Evolutionary conservation across 2,888 invertebrate species (phyloP), one percentile per base, ranked within the genome.

Genomic region (Vesta saturnalis): DNA sequence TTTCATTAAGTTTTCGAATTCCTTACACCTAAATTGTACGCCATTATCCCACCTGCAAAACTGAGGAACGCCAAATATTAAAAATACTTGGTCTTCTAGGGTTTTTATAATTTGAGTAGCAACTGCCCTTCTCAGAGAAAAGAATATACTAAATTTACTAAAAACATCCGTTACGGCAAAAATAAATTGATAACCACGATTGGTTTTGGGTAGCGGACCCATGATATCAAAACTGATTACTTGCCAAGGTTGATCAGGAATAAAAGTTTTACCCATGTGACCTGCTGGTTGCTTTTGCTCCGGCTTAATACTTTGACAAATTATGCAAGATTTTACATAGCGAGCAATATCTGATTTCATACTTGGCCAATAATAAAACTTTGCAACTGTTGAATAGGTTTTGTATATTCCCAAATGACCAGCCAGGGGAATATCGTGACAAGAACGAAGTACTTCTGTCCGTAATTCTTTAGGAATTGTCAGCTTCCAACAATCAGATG

Each of bases 351-450:
- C 74, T 0, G 18, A 19, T n/a, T 23, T 23, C 5, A 47, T 22
- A 64, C 76, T 70, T 1, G 77, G 77, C 77, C 76, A 78, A 49
- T 72, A 76, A 63, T 72, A 75, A 4, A 12, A 21, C 8, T 14
- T 2, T n/a, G 57, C 46, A 22, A 74, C 22, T 19, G 67, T 18
- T 19, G 43, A 23, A 14, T 64, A 60, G 5, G 76, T 77, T 64
- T 76, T 76, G 15, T 49, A 64, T 3, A 74, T 65, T 6, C 75
- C 74, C 6, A 72, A 54, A 63, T 76, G 77, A 18, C 74, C 75
- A 12, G 73, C 47, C 4, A 65, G 61, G 4, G 72, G 65, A 15
- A 22, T 43, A 18, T 74, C 74, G 62, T 77, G 76, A 52, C 18
- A n/a, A 1, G 6, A 49, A 10, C 55, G 18, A n/a, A 69, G 12